Base-by-base conservation (phyloP, 1,140 invertebrate genomes). In the Plectrocnemia conspersa region DNA sequence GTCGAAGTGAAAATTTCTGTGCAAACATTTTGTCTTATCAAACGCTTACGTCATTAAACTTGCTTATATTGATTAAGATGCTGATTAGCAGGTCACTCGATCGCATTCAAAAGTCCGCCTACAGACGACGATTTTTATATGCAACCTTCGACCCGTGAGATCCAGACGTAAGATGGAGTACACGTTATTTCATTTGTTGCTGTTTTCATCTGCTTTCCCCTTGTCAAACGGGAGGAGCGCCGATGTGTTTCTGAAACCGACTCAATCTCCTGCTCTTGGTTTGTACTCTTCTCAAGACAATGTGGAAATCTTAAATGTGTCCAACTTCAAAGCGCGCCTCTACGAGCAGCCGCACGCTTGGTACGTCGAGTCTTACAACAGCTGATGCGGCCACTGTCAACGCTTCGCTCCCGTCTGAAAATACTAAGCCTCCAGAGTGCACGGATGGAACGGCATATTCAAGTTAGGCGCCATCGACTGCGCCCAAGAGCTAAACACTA, bases 291-390 rank as follows among this genome's bases (percentile, higher is more conserved):
- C 23, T 7, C 15, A 52, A 15, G 60, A 62, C 23, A 62, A 62
- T 13, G 15, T 62, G 16, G 18, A 35, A 6, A 56, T 59, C 18
- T 41, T 62, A 6, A 32, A 33, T 0, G 49, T 49, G 11, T 38
- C 48, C 10, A 86, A 81, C 67, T 83, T 86, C 63, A 77, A 80
- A 46, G 29, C 65, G 1, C 64, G 69, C 45, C 65, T 90, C 45
- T 82, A 80, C 59, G 74, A 74, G 7, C 79, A 80, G 54, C 72
- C 70, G 10, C 75, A 75, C 64, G 81, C 82, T 0, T 86, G 83
- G 75, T 52, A 93, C 2, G 78, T 93, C 1, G 86, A 94, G 70
- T 94, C 93, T 75, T 93, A 92, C 64, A 92, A 88, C 64, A 87
- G 83, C 63, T 94, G 86, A 79, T 95, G 91, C 67, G 91, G 91